Conservation (phyloP, 2,113 vertebrate species). For the Mormyrus iriodes region DNA sequence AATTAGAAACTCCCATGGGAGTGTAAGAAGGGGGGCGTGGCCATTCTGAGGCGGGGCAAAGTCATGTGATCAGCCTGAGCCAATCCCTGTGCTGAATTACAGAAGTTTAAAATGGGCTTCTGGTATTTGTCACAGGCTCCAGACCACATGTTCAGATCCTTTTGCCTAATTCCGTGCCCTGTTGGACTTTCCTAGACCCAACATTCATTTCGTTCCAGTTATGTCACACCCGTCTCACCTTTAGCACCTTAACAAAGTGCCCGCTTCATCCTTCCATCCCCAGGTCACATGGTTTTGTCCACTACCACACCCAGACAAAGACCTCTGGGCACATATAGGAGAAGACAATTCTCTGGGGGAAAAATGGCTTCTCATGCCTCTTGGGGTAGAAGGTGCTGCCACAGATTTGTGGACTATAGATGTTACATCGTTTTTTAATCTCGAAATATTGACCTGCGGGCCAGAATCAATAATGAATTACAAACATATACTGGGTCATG, state of each 20-base stretch:
- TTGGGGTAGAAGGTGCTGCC: not conserved
- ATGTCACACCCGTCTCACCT: not conserved
- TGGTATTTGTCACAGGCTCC: not conserved
- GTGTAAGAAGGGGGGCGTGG: not conserved
- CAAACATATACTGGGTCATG: not conserved
- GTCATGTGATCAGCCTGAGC: not conserved
- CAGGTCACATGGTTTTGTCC: not conserved
- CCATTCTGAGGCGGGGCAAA: not conserved
- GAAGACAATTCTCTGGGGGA: not conserved
- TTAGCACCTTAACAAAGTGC: not conserved
- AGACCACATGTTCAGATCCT: not conserved
- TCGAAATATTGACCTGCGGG: not conserved
- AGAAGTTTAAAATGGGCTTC: not conserved
- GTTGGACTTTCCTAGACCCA: not conserved
- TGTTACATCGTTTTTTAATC: not conserved
- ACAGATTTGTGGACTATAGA: not conserved
- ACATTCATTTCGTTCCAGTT: not conserved
- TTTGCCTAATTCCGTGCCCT: not conserved
- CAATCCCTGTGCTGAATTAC: not conserved
- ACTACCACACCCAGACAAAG: not conserved
- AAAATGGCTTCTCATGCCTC: not conserved
- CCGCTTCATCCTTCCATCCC: not conserved
- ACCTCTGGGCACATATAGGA: not conserved
- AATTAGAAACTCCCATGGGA: not conserved
- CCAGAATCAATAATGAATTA: not conserved